Conservation (phyloP, 2,797 vertebrate species). For the Potorous gilbertii region DNA sequence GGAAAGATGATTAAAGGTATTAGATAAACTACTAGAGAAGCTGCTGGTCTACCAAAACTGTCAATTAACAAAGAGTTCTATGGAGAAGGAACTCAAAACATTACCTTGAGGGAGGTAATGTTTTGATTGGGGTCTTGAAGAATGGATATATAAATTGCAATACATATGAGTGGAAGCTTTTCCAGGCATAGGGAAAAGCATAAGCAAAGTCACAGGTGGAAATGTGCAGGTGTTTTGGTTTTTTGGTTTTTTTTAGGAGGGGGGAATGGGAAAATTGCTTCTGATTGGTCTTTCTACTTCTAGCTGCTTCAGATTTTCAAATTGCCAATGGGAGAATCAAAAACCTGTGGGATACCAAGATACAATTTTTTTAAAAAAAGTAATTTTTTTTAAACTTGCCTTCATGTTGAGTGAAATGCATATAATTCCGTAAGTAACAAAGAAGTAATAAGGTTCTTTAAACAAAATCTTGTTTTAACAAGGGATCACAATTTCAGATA, state of each 20-base stretch:
- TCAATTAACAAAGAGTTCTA: neutral
- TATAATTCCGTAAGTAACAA: neutral
- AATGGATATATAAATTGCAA: neutral
- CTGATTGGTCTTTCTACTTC: slow-evolving; percentile 9
- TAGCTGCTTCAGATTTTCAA: neutral
- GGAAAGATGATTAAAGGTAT: neutral
- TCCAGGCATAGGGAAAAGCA: neutral
- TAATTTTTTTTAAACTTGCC: neutral
- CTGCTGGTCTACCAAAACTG: neutral
- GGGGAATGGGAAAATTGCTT: neutral
- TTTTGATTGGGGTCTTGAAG: neutral
- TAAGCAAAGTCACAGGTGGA: neutral
- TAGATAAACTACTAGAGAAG: neutral
- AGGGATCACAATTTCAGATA: slow-evolving; percentile 64
- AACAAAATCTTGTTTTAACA: slow-evolving; percentile 41
- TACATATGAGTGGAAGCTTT: neutral
- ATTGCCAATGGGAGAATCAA: slow-evolving; percentile 40
- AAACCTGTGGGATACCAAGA: neutral
- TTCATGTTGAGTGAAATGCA: slow-evolving; percentile 4
- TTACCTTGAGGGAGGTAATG: neutral
- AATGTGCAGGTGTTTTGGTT: neutral
- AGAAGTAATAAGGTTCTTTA: neutral
- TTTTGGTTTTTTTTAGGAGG: neutral
- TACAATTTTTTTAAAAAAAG: slow-evolving; percentile 33
- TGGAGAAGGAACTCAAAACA: neutral